These are phyloP conservation scores for Yponomeuta plumbellus DNA, from an alignment of 2,888 invertebrate species.

Conservation along the genomic window DNA sequence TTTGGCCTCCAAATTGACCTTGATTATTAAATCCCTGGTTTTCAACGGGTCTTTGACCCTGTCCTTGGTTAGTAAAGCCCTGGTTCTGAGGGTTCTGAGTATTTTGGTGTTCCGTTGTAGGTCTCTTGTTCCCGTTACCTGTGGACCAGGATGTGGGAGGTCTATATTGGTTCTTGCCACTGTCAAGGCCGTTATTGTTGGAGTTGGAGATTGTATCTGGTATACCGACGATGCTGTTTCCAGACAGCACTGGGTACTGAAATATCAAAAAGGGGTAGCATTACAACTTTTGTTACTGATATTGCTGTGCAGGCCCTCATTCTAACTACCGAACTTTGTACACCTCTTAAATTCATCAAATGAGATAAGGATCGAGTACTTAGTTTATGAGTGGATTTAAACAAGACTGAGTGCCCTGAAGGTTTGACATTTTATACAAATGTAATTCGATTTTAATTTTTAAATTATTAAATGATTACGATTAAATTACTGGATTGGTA, in stretches of 20 bases:
- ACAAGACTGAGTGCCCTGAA: no score
- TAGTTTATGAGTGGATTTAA: no score
- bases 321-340: no score
- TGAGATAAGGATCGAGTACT: no score
- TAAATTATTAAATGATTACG: no score
- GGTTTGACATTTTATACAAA: no score
- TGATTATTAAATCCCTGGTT: background rate
- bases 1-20: background rate
- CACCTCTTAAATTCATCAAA: no score
- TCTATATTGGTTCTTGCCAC: constrained; percentile 64
- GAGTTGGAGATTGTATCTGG: constrained; percentile 59
- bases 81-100: background rate
- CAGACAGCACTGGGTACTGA: constrained; percentile 59
- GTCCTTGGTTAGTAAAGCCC: background rate
- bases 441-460: no score
- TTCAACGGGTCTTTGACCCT: background rate
- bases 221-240: constrained; percentile 59
- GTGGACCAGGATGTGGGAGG: constrained; percentile 77
- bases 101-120: constrained; percentile 23
- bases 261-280: constrained; percentile 25
- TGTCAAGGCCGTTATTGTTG: constrained; percentile 56
- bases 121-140: constrained; percentile 33
- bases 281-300: background rate
- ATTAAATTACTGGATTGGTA: no score
- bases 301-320: no score